phyloP scores from a whole-genome alignment of 2,113 vertebrate genomes.

The Cromileptes altivelis region DNA sequence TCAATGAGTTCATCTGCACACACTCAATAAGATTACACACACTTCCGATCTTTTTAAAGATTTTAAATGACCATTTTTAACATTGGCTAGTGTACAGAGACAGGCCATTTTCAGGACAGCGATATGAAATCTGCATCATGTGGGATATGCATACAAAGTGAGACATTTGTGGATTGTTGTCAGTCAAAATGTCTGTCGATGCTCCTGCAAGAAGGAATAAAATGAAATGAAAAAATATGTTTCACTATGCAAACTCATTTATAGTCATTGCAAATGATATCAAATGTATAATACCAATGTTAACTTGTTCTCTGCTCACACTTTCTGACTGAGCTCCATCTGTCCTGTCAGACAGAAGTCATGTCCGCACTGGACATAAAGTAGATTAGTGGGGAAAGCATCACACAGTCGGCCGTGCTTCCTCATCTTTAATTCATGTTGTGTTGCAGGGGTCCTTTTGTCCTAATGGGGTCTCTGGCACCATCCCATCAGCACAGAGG shows the following conservation, averaged over 20 bases:
- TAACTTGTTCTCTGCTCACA: neutral
- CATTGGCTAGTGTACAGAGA: neutral
- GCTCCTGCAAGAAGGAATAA: neutral
- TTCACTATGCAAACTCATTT: neutral
- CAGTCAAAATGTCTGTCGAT: neutral
- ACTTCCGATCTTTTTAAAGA: constrained; percentile 26
- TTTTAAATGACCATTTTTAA: constrained; percentile 8
- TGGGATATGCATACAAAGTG: neutral
- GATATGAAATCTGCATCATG: neutral
- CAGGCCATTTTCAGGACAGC: neutral
- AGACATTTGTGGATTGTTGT: neutral
- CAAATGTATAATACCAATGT: neutral
- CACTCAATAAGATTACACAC: constrained; percentile 44
- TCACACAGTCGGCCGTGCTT: constrained; percentile 22
- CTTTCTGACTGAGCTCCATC: constrained; percentile 15
- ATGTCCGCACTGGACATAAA: constrained; percentile 58
- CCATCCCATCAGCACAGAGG: constrained; percentile 65
- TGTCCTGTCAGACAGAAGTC: constrained; percentile 44
- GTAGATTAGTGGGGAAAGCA: constrained; percentile 56
- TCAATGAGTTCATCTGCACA: constrained; percentile 67
- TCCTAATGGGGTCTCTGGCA: constrained; percentile 82
- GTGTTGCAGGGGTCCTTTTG: constrained; percentile 58
- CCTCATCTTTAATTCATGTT: constrained; percentile 84
- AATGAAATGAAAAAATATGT: neutral
- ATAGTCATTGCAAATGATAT: constrained; percentile 23